Evolutionary conservation across 1,140 invertebrate species (phyloP).

Genomic region (Drosophila ironensis): DNA sequence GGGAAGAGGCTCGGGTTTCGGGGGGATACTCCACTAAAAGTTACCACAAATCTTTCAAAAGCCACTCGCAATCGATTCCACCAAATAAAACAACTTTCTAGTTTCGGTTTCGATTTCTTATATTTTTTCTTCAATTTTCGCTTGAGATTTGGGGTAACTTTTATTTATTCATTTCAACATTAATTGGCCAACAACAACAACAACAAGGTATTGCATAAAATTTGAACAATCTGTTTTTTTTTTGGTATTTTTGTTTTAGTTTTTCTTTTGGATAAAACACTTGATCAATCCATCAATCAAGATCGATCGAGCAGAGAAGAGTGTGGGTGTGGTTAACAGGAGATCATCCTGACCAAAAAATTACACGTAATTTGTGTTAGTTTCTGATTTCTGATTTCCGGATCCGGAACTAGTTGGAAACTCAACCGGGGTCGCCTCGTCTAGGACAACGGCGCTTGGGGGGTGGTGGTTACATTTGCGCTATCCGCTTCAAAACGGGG

Average conservation of each 20-base stretch:
- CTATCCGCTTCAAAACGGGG: constrained; percentile 68
- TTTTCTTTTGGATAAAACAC: constrained; percentile 35
- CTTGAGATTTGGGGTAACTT: constrained; percentile 82
- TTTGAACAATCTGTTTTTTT: constrained; percentile 71
- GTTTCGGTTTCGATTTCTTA: constrained; percentile 34
- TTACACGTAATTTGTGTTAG: constrained; percentile 11
- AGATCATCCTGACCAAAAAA: constrained; percentile 28
- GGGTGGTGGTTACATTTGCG: constrained; percentile 72
- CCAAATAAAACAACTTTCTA: constrained; percentile 77
- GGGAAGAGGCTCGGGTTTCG: neutral
- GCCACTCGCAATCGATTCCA: constrained; percentile 2
- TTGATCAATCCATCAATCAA: neutral
- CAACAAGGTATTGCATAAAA: constrained; percentile 61
- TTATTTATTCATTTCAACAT: constrained; percentile 79
- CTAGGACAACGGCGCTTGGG: constrained; percentile 62
- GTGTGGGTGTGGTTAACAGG: constrained; percentile 41
- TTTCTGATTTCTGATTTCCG: constrained; percentile 28
- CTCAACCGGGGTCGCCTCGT: constrained; percentile 21
- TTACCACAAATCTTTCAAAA: constrained; percentile 76
- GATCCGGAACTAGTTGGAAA: constrained; percentile 37
- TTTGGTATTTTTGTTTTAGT: no score
- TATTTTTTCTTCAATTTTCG: constrained; percentile 38
- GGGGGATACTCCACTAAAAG: constrained; percentile 27
- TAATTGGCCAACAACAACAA: constrained; percentile 72
- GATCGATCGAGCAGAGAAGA: constrained; percentile 9